A percentile compares a stretch with the other conserved stretches of the same genome.
phyloP scores from a whole-genome alignment of 2,113 vertebrate genomes.

The Holacanthus passer region DNA sequence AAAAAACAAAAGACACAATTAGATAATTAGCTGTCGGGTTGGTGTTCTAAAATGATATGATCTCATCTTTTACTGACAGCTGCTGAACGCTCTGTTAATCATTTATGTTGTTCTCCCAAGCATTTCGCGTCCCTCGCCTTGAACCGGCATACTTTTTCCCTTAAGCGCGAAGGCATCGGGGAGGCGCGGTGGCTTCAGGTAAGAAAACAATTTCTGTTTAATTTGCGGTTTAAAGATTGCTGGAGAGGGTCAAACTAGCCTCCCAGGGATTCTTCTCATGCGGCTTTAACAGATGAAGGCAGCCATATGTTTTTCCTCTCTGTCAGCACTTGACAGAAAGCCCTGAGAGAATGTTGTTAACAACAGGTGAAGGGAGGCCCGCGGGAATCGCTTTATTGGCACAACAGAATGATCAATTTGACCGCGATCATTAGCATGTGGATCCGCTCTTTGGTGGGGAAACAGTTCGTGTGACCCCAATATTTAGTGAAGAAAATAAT shows the following conservation, averaged over 20 bases:
- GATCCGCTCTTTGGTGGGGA: conserved; percentile 11
- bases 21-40: not conserved
- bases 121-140: conserved; percentile 33
- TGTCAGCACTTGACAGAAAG: conserved; percentile 72
- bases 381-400: conserved; percentile 59
- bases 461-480: not conserved
- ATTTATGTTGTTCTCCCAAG: conserved; percentile 34
- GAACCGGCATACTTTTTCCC: conserved; percentile 40
- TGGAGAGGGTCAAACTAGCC: conserved; percentile 71
- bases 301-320: conserved; percentile 68
- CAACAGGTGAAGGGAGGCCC: conserved; percentile 76
- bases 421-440: conserved; percentile 49
- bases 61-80: conserved; percentile 60
- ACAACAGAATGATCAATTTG: conserved; percentile 64
- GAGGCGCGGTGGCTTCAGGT: conserved; percentile 48
- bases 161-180: conserved; percentile 48
- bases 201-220: conserved; percentile 69
- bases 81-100: conserved; percentile 45
- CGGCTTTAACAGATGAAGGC: conserved; percentile 65
- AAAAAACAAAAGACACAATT: conserved; percentile 16
- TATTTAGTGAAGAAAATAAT: not conserved
- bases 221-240: conserved; percentile 65
- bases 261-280: conserved; percentile 64
- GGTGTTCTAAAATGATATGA: conserved; percentile 41
- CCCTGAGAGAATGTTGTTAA: conserved; percentile 61